Conservation (phyloP, 2,888 invertebrate genomes). For the Piscicola geometra region DNA sequence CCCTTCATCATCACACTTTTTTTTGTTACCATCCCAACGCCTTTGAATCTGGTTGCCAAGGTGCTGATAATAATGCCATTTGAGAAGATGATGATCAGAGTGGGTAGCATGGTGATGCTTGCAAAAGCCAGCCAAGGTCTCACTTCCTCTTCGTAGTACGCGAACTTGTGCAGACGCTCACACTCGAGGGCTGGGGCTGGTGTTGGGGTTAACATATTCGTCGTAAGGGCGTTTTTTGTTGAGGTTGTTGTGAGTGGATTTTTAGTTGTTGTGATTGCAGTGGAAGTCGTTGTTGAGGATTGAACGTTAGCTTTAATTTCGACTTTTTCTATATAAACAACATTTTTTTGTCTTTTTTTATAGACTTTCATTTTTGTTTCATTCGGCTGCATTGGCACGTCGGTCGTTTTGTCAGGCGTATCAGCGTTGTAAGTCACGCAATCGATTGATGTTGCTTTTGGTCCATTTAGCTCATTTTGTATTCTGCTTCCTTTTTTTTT, state of each 20-base stretch:
- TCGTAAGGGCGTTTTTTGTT: not conserved
- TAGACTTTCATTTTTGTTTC: not conserved
- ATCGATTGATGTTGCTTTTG: too few species aligned
- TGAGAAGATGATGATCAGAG: constrained; percentile 41
- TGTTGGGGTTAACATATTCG: not conserved
- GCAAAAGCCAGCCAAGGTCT: constrained; percentile 44
- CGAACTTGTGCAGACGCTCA: constrained; percentile 38
- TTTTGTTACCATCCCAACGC: too few species aligned
- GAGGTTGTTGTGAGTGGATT: not conserved
- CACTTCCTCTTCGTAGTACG: constrained; percentile 40
- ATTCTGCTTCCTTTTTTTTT: not conserved
- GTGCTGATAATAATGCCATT: constrained; percentile 42
- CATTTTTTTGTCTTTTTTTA: not conserved
- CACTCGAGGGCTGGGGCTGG: constrained; percentile 23
- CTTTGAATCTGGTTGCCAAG: constrained; percentile 27
- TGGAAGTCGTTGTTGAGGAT: not conserved
- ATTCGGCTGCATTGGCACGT: not conserved
- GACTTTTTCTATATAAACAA: too few species aligned
- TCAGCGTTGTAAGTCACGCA: too few species aligned
- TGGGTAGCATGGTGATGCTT: constrained; percentile 38
- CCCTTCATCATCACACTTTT: too few species aligned
- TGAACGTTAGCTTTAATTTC: too few species aligned
- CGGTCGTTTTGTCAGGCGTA: not conserved
- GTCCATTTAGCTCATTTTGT: too few species aligned
- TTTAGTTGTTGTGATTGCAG: not conserved